These are phyloP conservation scores for Lonchura striata DNA, from an alignment of 2,113 vertebrate species.

Conservation along the genomic window DNA sequence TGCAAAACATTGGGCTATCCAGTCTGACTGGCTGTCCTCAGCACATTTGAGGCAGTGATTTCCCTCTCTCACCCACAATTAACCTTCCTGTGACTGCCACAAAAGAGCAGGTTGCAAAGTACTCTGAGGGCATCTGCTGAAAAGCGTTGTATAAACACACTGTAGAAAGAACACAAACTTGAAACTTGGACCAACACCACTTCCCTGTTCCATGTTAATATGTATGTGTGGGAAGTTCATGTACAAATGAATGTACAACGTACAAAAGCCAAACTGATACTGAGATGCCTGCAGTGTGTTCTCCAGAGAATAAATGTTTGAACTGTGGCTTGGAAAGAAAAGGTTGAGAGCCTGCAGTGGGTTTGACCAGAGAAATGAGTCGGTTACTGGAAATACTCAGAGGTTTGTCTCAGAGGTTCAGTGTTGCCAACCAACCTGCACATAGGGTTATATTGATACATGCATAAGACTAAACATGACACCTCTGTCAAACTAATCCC, in stretches of 20 bases:
- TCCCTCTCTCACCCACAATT: not conserved
- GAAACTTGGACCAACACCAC: not conserved
- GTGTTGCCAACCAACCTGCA: slow-evolving; percentile 63
- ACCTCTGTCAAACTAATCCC: slow-evolving; percentile 79
- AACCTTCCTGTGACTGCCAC: not conserved
- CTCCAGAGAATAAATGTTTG: not conserved
- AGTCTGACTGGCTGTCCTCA: not conserved
- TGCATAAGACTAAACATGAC: slow-evolving; percentile 82
- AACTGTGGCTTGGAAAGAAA: not conserved
- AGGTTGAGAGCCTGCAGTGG: not conserved
- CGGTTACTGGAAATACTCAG: slow-evolving; percentile 70
- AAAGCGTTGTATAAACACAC: not conserved
- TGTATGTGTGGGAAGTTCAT: not conserved
- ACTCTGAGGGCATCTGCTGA: not conserved
- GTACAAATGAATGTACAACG: not conserved
- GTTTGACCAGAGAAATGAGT: slow-evolving; percentile 29
- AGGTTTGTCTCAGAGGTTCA: slow-evolving; percentile 58
- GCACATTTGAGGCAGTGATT: not conserved
- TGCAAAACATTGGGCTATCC: not conserved
- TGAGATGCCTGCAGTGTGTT: not conserved
- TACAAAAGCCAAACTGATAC: not conserved
- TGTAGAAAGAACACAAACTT: not conserved
- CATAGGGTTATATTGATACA: slow-evolving; percentile 81
- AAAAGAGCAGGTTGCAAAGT: not conserved
- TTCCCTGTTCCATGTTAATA: not conserved